Percentiles rank a stretch among this genome's conserved stretches.
phyloP scores from a whole-genome alignment of 2,797 vertebrate genomes.

The Antrozous pallidus region DNA sequence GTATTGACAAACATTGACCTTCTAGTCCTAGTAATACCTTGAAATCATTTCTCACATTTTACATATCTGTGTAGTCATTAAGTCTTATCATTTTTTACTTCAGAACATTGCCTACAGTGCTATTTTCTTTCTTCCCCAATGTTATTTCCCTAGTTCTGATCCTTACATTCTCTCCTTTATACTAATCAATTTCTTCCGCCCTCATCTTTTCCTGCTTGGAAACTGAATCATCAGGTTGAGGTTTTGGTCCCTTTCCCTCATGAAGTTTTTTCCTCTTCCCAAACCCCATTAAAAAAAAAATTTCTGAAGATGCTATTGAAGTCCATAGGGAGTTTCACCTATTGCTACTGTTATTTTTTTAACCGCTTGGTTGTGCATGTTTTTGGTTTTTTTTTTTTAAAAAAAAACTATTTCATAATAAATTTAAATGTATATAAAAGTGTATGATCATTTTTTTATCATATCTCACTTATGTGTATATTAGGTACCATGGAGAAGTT shows the following conservation, averaged over 20 bases:
- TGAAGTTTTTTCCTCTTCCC: neutral
- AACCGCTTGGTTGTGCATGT: neutral
- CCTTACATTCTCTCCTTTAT: neutral
- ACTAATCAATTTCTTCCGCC: neutral
- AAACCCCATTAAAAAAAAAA: neutral
- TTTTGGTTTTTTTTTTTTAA: neutral
- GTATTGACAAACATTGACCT: neutral
- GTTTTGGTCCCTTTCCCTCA: neutral
- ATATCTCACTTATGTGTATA: neutral
- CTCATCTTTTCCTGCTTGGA: neutral
- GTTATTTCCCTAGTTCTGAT: neutral
- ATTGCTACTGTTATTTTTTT: slow-evolving; percentile 17
- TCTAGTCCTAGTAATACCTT: neutral
- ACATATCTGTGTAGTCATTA: neutral
- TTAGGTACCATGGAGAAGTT: neutral
- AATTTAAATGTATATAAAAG: slow-evolving; percentile 6
- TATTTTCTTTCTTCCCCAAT: slow-evolving; percentile 4
- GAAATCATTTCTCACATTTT: neutral
- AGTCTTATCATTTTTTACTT: neutral
- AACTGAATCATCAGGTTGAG: neutral
- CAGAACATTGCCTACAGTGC: neutral
- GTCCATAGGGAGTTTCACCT: neutral
- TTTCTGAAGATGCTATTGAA: neutral
- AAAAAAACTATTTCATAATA: neutral
- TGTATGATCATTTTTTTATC: neutral